These are phyloP conservation scores for Salmo trutta DNA, from an alignment of 2,797 vertebrate species.

Conservation along the genomic window DNA sequence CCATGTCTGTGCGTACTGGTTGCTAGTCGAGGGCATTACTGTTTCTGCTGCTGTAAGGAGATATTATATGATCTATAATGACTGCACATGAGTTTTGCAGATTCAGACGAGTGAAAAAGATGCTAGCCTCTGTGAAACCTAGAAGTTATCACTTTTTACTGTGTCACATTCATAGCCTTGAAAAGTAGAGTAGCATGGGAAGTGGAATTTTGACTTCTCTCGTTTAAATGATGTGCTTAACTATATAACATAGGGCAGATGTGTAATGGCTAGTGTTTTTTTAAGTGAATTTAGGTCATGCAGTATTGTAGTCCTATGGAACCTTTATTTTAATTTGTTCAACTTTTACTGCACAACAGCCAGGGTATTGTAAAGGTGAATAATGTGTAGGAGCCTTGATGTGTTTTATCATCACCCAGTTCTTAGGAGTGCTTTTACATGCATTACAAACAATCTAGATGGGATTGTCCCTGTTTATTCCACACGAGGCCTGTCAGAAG, in stretches of 20 bases:
- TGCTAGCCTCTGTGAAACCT: too few relatives aligned
- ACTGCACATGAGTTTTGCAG: background rate
- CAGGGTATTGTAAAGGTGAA: constrained; percentile 24
- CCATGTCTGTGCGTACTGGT: constrained; percentile 48
- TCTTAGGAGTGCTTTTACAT: constrained; percentile 38
- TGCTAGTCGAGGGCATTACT: background rate
- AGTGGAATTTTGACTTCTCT: too few relatives aligned
- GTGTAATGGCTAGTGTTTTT: background rate
- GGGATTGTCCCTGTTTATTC: constrained; percentile 67
- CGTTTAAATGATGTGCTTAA: background rate
- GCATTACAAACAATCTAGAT: constrained; percentile 61
- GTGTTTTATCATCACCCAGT: constrained; percentile 37
- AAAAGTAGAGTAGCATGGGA: background rate
- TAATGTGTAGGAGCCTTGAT: constrained; percentile 48
- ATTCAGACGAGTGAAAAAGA: background rate
- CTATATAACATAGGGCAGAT: background rate
- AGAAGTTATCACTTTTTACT: too few relatives aligned
- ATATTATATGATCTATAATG: background rate
- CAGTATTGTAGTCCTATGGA: background rate
- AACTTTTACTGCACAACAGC: constrained; percentile 1
- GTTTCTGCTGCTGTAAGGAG: background rate
- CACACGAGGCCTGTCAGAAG: constrained; percentile 73
- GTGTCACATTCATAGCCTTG: too few relatives aligned
- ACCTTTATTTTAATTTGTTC: background rate
- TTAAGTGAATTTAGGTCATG: background rate